Base-by-base conservation (phyloP, 1,140 invertebrate species). In the Diplogasteroides magnus region DNA sequence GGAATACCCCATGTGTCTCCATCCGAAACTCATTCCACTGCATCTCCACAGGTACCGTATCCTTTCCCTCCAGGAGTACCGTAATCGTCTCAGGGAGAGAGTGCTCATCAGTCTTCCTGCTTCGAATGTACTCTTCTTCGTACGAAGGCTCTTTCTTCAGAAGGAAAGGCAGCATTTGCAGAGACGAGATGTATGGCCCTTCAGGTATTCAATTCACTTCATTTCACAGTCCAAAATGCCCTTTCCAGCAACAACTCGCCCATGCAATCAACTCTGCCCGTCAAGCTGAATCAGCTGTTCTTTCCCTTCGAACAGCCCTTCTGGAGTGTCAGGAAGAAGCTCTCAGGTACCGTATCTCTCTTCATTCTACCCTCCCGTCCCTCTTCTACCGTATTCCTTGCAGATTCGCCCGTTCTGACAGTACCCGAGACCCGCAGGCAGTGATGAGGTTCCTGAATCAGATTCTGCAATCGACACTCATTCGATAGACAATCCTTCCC, bases 361-460 rank as follows among this genome's bases (percentile, higher is more conserved):
- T 63, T 69, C 2, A 29, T n/a, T 58, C 68, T 63, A 23, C 31
- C 68, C 68, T 63, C 15, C 31, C 68, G 23, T 31, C 37, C 31
- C 68, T 31, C 11, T 37, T 69, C 64, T 72, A 67, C 32, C 28
- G n/a, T 15, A 37, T 72, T n/a, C 27, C 68, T 63, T 57, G 68
- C 2, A 72, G 68, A 48, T 73, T 73, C 63, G 48, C 59, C 19
- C 71, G 61, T 31, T 62, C 32, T 13, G 69, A 61, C 60, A 28
- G 56, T 28, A 31, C 57, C 27, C n/a, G 57, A 14, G 32, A 55
- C 23, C 57, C 68, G 2, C 27, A 61, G 37, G 48, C 71, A 28
- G 63, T 73, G 23, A 59, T 57, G n/a, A n/a, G 32, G 2, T 64
- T 73, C 57, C 71, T 73, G 19, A 73, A 73, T 57, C 68, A 73